phyloP scores from a whole-genome alignment of 1,140 invertebrate genomes.

The Plodia interpunctella region DNA sequence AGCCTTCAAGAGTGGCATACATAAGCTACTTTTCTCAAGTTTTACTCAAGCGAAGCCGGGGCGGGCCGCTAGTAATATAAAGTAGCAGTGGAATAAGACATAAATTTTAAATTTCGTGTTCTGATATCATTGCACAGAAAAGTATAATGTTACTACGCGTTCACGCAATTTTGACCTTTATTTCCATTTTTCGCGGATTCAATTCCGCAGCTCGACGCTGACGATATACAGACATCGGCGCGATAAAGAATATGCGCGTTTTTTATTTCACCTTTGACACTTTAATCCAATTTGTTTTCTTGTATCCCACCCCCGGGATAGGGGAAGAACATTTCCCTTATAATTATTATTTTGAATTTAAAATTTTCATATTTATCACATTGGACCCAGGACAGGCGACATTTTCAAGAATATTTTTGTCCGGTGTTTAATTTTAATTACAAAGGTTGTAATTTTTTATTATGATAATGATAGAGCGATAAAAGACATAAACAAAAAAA shows the following conservation, averaged over 20 bases:
- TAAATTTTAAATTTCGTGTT: no score
- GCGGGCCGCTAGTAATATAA: no score
- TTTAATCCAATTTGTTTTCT: conserved; percentile 76
- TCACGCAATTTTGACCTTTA: not conserved
- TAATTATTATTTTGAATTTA: conserved; percentile 70
- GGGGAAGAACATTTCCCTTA: conserved; percentile 61
- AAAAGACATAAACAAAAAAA: no score
- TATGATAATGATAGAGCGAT: no score
- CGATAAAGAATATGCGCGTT: conserved; percentile 59
- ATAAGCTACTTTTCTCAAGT: no score
- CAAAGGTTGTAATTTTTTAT: not conserved
- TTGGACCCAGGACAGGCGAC: conserved; percentile 27
- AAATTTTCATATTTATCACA: conserved; percentile 41
- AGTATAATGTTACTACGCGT: not conserved
- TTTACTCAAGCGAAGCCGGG: no score
- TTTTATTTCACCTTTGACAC: conserved; percentile 76
- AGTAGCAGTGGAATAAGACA: no score
- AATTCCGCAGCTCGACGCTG: conserved; percentile 25
- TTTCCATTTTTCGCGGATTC: not conserved
- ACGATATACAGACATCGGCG: conserved; percentile 52
- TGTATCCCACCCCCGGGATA: conserved; percentile 58
- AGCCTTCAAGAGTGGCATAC: no score
- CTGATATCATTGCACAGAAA: no score
- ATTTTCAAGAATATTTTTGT: not conserved
- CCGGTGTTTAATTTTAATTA: not conserved